Percentiles rank a stretch among this genome's conserved stretches.
Conservation (phyloP, 1,140 invertebrate species). For the Aleiodes sp. region DNA sequence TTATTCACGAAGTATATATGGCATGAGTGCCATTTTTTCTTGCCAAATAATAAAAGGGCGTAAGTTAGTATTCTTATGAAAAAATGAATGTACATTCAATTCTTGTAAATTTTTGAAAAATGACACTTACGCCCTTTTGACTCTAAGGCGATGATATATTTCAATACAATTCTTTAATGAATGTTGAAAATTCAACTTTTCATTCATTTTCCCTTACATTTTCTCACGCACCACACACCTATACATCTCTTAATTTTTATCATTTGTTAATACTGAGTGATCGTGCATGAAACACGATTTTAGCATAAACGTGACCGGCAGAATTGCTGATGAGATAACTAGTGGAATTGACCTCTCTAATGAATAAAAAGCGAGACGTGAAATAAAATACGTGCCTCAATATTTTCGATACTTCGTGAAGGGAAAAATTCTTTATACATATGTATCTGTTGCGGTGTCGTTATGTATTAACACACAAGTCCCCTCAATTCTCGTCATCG, state of each 20-base stretch:
- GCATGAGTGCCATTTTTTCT: too few relatives aligned
- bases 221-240: too few relatives aligned
- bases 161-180: too few relatives aligned
- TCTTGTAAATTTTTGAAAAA: too few relatives aligned
- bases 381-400: not conserved
- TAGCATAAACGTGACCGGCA: not conserved
- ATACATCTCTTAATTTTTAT: not conserved
- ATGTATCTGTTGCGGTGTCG: not conserved
- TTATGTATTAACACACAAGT: not conserved
- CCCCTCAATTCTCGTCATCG: not conserved
- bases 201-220: too few relatives aligned
- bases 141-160: too few relatives aligned
- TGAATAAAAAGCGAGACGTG: not conserved
- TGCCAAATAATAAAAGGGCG: too few relatives aligned
- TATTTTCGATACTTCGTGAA: not conserved
- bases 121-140: too few relatives aligned
- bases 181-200: too few relatives aligned
- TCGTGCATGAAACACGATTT: not conserved
- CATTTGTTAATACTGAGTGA: not conserved
- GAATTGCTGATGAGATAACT: slow-evolving; percentile 3
- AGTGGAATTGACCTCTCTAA: not conserved
- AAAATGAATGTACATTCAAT: too few relatives aligned
- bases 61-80: too few relatives aligned
- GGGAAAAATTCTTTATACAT: not conserved
- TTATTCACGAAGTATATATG: too few relatives aligned